Conservation (phyloP, 1,140 invertebrate genomes). For the Hydropsyche tenuis region DNA sequence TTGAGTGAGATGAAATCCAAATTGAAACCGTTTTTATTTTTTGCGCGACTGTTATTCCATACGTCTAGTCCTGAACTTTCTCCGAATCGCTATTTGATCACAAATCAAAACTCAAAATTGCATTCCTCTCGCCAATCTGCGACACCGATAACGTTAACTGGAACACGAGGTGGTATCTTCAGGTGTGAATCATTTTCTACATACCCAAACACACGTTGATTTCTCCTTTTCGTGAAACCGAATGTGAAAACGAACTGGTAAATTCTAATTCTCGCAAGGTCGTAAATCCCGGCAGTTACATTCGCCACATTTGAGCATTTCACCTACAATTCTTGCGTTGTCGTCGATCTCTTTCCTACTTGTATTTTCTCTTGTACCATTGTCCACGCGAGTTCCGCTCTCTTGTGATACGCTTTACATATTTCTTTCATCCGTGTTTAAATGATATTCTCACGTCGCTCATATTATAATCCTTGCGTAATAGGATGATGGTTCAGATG, state of each 20-base stretch:
- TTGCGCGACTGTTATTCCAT: neutral
- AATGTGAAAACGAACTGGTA: neutral
- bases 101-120: constrained; percentile 20
- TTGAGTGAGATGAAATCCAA: neutral
- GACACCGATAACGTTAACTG: constrained; percentile 29
- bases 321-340: neutral
- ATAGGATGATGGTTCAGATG: constrained; percentile 6
- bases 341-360: no score
- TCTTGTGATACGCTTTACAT: no score
- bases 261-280: constrained; percentile 1
- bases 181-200: constrained; percentile 29
- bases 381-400: no score
- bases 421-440: no score
- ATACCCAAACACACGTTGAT: constrained; percentile 8
- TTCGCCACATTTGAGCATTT: neutral
- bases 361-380: no score
- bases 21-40: neutral
- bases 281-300: neutral
- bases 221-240: constrained; percentile 17
- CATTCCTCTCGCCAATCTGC: neutral
- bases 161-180: constrained; percentile 6
- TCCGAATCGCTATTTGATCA: neutral
- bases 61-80: neutral
- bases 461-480: neutral
- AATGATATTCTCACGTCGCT: no score